Percentiles rank a stretch among this genome's conserved stretches.
Evolutionary conservation across 1,140 invertebrate genomes (phyloP).

Genomic region (Listronotus bonariensis): DNA sequence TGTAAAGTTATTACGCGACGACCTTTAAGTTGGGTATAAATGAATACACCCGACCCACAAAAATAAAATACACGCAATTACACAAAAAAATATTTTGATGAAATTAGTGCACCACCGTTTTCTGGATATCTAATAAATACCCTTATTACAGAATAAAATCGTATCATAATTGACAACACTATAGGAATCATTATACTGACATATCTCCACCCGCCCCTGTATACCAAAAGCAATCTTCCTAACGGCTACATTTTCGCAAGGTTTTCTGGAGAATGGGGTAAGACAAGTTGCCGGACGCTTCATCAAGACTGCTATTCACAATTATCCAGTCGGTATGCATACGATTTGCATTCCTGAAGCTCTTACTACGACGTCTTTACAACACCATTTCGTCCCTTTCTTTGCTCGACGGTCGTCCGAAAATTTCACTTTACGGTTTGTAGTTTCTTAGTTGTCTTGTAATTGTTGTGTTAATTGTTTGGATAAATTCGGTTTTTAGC

Average conservation of each 20-base stretch:
- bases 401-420: constrained; percentile 22
- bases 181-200: background rate
- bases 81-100: no score
- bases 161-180: no score
- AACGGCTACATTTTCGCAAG: constrained; percentile 9
- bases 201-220: background rate
- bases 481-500: constrained; percentile 20
- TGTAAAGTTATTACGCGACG: no score
- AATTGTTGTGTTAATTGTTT: constrained; percentile 31
- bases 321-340: constrained; percentile 50
- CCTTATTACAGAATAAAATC: no score
- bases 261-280: constrained; percentile 22
- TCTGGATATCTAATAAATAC: no score
- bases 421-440: constrained; percentile 17
- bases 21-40: no score
- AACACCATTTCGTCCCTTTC: constrained; percentile 29
- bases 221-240: background rate
- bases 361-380: constrained; percentile 23
- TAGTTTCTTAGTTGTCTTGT: background rate
- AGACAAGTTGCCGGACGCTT: constrained; percentile 48
- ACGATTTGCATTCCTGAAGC: constrained; percentile 49
- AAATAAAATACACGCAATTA: no score
- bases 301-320: constrained; percentile 51
- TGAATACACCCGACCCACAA: no score
- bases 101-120: no score